Percentiles rank a stretch among this genome's conserved stretches.
phyloP scores from a whole-genome alignment of 2,113 vertebrate species.

The Pituophis catenifer region DNA sequence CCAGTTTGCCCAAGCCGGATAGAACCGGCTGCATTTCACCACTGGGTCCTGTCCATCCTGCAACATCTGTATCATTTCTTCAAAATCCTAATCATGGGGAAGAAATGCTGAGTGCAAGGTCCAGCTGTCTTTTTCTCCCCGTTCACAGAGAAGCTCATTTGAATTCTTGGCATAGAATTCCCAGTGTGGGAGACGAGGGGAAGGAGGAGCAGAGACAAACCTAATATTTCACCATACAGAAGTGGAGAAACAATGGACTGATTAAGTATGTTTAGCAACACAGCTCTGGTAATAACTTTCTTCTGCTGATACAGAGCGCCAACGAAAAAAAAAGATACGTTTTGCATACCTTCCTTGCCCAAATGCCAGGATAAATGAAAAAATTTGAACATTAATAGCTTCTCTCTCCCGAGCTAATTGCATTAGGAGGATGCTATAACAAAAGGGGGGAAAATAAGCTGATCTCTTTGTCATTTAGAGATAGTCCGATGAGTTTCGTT shows the following conservation, averaged over 20 bases:
- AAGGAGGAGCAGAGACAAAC: neutral
- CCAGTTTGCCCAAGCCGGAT: too few species aligned
- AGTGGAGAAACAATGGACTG: neutral
- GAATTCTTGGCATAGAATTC: neutral
- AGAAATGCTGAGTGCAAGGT: too few species aligned
- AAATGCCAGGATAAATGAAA: neutral
- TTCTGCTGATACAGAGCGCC: neutral
- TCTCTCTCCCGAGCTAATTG: neutral
- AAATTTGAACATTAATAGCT: neutral
- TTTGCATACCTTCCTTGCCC: neutral
- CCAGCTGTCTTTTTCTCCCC: neutral
- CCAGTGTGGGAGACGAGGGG: too few species aligned
- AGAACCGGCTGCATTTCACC: too few species aligned
- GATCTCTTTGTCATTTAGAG: neutral
- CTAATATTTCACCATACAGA: neutral
- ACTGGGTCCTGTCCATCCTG: constrained; percentile 1
- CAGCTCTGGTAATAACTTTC: neutral
- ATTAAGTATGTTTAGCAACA: neutral
- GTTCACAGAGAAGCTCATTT: neutral
- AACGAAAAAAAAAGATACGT: neutral
- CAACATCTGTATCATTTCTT: neutral
- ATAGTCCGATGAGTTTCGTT: neutral
- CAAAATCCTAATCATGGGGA: neutral
- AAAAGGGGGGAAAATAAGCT: neutral
- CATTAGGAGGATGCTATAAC: neutral